Evolutionary conservation across 2,113 vertebrate species (phyloP).

Genomic region (Thamnaconus septentrionalis): DNA sequence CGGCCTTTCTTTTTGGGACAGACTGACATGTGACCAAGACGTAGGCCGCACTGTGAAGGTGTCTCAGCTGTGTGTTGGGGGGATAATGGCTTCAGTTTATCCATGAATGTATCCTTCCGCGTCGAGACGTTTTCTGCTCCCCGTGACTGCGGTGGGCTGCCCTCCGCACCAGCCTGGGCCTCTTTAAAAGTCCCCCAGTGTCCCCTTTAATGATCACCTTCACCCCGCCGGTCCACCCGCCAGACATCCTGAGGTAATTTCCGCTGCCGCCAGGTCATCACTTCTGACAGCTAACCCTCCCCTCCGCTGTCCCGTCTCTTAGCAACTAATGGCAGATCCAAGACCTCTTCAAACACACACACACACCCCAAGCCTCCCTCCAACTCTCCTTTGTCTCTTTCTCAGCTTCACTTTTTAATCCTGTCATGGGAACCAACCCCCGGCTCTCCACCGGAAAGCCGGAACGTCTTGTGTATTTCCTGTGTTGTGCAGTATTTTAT

Average conservation of each 20-base stretch:
- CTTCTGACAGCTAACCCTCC: slow-evolving; percentile 40
- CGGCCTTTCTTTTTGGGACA: no score
- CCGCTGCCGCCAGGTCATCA: slow-evolving; percentile 26
- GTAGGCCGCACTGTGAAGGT: not conserved
- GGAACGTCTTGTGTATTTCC: slow-evolving; percentile 44
- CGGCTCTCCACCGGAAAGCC: slow-evolving; percentile 16
- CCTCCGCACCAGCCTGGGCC: not conserved
- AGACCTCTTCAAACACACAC: not conserved
- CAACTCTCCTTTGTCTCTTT: not conserved
- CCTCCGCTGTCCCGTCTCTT: slow-evolving; percentile 18
- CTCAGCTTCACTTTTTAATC: slow-evolving; percentile 5
- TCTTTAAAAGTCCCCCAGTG: slow-evolving; percentile 33
- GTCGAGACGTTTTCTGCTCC: not conserved
- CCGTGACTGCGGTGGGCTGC: slow-evolving; percentile 10
- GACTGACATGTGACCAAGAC: not conserved
- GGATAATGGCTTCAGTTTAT: not conserved
- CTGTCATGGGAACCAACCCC: slow-evolving; percentile 21
- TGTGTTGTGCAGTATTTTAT: slow-evolving; percentile 66
- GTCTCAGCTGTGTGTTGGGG: not conserved
- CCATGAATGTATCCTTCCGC: slow-evolving; percentile 44
- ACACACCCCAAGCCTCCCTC: not conserved
- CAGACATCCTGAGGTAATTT: slow-evolving; percentile 5
- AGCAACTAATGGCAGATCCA: not conserved
- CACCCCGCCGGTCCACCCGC: not conserved
- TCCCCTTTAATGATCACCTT: slow-evolving; percentile 22